Evolutionary conservation across 2,888 invertebrate species (phyloP), one percentile per base, ranked within the genome.

Genomic region (Scelioninae gen. 1): DNA sequence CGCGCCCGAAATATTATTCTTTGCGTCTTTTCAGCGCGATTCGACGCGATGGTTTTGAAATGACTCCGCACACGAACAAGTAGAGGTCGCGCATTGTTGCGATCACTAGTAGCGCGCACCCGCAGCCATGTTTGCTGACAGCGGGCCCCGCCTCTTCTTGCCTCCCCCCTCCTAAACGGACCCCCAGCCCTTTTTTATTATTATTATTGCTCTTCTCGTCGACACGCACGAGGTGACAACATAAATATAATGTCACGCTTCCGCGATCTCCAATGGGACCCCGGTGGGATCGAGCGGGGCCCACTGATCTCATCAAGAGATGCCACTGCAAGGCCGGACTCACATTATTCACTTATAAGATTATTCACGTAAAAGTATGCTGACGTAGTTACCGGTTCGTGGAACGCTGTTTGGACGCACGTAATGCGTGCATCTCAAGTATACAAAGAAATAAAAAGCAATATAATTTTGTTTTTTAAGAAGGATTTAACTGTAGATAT

Each of bases 241-340:
- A 91, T 91, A 91, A 92, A 92, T 92, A 92, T 91, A 90, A 91
- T 91, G 91, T 92, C 90, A 91, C 90, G 91, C 91, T 91, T 86
- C 89, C 86, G 84, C 88, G 91, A 89, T 86, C 88, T 88, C 89
- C 90, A 91, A 92, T 91, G 86, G 84, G 74, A 56, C 63, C 66
- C 43, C 60, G 51, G 55, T 69, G 72, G 76, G 82, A 74, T 58
- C 79, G 16, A 63, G 29, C 53, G 60, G 75, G 80, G 75, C 62
- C 65, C 81, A 63, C 71, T 71, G 72, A 82, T 84, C 76, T 68
- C 60, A 80, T 80, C 62, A 60, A 47, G 47, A 29, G 71, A 76
- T 72, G 74, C 69, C 69, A 43, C 82, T 56, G 72, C 43, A 38
- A 68, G 69, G 31, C 16, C 47, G 16, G 49, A 34, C 23, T 53